phyloP scores from a whole-genome alignment of 2,113 vertebrate genomes.

The Smithornis capensis region DNA sequence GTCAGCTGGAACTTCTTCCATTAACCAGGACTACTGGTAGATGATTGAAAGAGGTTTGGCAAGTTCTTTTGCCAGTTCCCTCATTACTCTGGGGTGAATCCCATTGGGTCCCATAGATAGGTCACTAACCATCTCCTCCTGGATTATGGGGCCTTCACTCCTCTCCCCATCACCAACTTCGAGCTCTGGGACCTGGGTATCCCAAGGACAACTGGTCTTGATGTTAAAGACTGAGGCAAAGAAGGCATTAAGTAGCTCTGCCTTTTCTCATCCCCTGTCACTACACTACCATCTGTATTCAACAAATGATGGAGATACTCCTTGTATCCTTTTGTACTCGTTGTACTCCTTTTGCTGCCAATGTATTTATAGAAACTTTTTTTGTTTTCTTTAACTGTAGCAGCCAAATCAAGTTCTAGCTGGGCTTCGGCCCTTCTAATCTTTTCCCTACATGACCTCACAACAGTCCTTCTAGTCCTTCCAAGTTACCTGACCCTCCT shows the following conservation, averaged over 20 bases:
- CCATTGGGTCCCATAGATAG: neutral
- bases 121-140: neutral
- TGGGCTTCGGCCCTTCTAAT: neutral
- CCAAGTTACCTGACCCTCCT: neutral
- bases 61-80: neutral
- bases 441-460: neutral
- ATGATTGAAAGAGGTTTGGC: neutral
- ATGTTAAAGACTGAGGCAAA: neutral
- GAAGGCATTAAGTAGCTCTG: neutral
- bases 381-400: neutral
- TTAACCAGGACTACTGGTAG: neutral
- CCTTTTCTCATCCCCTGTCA: neutral
- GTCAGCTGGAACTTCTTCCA: neutral
- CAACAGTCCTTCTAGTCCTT: rapidly evolving
- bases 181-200: neutral
- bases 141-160: neutral
- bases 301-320: neutral
- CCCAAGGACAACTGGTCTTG: neutral
- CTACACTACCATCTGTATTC: neutral
- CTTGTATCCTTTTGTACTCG: no score
- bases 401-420: neutral
- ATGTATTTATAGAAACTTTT: neutral
- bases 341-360: neutral
- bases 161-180: neutral
- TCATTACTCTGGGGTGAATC: neutral